Evolutionary conservation across 2,888 invertebrate species (phyloP).

Genomic region (Hartigia nigra): DNA sequence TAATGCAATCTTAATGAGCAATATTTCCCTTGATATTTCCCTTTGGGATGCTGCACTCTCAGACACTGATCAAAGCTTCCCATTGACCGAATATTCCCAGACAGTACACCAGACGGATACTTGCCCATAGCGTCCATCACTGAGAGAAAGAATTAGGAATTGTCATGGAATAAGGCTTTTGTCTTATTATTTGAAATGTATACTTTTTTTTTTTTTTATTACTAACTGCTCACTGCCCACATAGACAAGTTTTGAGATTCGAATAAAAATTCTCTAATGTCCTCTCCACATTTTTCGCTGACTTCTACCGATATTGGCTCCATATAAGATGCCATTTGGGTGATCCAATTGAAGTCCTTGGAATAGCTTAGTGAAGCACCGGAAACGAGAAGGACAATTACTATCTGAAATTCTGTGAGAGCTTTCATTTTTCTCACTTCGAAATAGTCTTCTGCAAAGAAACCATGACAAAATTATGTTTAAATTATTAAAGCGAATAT

Average conservation of each 20-base stretch:
- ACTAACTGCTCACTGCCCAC: constrained; percentile 24
- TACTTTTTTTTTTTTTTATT: background rate
- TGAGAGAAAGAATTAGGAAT: constrained; percentile 5
- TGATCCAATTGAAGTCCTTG: constrained; percentile 20
- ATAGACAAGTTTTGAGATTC: constrained; percentile 13
- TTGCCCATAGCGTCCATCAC: constrained; percentile 33
- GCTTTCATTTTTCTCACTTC: background rate
- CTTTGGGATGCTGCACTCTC: constrained; percentile 13
- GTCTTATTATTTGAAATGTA: background rate
- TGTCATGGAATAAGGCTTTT: background rate
- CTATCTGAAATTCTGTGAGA: background rate
- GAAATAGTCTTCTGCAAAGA: background rate
- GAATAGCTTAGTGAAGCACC: background rate
- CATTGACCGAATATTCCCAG: constrained; percentile 31
- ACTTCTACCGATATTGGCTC: constrained; percentile 20
- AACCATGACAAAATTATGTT: background rate
- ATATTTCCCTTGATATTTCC: constrained; percentile 19
- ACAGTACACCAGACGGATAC: constrained; percentile 29
- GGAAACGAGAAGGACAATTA: background rate
- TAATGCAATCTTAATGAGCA: constrained; percentile 14
- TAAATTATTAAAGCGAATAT: background rate
- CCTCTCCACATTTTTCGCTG: constrained; percentile 2
- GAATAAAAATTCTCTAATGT: constrained; percentile 16
- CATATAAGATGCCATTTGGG: constrained; percentile 17
- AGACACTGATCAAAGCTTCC: constrained; percentile 34